These are phyloP conservation scores for Oxycera nigricornis DNA, from an alignment of 2,888 invertebrate genomes.

Conservation along the genomic window DNA sequence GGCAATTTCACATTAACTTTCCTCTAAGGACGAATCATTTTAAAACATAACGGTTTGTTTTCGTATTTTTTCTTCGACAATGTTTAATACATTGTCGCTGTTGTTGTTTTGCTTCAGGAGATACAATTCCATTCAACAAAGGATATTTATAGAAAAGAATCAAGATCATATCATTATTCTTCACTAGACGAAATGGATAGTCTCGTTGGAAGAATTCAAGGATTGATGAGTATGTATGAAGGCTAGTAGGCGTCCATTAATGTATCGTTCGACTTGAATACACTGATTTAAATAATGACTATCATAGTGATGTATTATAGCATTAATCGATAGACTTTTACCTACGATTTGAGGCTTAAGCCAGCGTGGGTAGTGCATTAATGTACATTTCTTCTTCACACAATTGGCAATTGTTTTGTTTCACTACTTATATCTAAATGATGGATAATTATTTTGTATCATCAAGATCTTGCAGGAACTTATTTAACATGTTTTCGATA, in stretches of 20 bases:
- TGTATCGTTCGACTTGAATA: background rate
- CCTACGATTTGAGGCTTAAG: too few species aligned
- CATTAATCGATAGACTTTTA: slow-evolving; percentile 23
- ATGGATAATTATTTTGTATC: too few species aligned
- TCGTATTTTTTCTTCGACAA: background rate
- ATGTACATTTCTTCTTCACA: too few species aligned
- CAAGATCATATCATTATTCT: slow-evolving; percentile 22
- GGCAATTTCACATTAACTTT: too few species aligned
- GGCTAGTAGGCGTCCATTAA: slow-evolving; percentile 24
- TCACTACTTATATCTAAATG: too few species aligned
- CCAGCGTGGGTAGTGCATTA: too few species aligned
- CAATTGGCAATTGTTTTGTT: too few species aligned
- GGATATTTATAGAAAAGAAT: background rate
- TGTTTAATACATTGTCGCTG: background rate
- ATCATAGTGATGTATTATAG: slow-evolving; percentile 7
- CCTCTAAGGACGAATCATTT: too few species aligned
- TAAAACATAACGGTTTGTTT: too few species aligned
- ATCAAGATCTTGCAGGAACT: too few species aligned
- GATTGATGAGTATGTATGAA: slow-evolving; percentile 24
- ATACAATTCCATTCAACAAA: too few species aligned
- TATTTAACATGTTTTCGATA: too few species aligned
- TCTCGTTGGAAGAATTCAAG: background rate
- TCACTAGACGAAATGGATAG: background rate
- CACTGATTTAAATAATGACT: background rate
- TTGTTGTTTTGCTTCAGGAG: background rate